These are phyloP conservation scores for Oedothorax gibbosus DNA, from an alignment of 1,140 invertebrate genomes.

Conservation along the genomic window DNA sequence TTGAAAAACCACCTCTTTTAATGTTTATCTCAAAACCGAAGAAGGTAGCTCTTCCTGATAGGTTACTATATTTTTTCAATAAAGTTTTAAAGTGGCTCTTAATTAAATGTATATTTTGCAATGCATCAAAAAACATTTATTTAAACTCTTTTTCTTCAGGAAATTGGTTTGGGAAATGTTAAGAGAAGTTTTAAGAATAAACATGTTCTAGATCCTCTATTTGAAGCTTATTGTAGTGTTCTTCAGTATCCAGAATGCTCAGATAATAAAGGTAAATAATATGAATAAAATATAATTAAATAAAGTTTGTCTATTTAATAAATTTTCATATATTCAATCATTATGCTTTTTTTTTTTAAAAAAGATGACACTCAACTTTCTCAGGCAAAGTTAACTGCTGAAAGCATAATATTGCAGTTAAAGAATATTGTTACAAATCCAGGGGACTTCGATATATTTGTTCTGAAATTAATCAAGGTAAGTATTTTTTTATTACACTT, in stretches of 20 bases:
- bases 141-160: not conserved
- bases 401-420: not conserved
- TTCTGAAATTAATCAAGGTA: slow-evolving; percentile 49
- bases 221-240: slow-evolving; percentile 11
- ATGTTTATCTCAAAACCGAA: too few relatives aligned
- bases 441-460: slow-evolving; percentile 52
- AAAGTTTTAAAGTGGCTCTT: too few relatives aligned
- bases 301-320: too few relatives aligned
- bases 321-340: not conserved
- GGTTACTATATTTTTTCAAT: too few relatives aligned
- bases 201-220: not conserved
- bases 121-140: too few relatives aligned
- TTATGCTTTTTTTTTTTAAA: not conserved
- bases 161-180: not conserved
- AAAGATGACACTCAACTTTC: not conserved
- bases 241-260: not conserved
- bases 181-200: not conserved
- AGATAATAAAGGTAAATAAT: too few relatives aligned
- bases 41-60: too few relatives aligned
- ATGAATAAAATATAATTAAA: too few relatives aligned
- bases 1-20: too few relatives aligned
- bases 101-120: too few relatives aligned
- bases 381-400: slow-evolving; percentile 1
- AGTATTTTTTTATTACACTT: too few relatives aligned
- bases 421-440: slow-evolving; percentile 15